These are phyloP conservation scores for Dromococcyx pavoninus DNA, from an alignment of 2,797 vertebrate genomes.

Conservation along the genomic window DNA sequence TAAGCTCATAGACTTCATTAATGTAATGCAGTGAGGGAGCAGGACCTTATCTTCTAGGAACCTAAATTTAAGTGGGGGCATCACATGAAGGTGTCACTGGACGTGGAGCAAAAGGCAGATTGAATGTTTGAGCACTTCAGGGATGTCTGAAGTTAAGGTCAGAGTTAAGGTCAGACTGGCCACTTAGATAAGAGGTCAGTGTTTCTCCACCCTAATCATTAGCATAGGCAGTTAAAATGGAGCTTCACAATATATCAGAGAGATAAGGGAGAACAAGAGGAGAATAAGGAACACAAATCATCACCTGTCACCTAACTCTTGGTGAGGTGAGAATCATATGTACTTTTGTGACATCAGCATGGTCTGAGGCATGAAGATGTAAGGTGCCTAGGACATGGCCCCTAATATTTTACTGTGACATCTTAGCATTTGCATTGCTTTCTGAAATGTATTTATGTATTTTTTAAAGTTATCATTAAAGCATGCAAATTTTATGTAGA, in stretches of 20 bases:
- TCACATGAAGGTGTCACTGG: rapidly evolving
- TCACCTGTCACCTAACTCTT: not conserved
- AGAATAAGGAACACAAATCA: not conserved
- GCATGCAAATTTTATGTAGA: not conserved
- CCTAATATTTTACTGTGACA: not conserved
- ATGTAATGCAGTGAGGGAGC: not conserved
- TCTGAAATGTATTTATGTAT: not conserved
- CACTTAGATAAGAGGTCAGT: not conserved
- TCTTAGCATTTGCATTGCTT: not conserved
- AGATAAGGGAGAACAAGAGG: not conserved
- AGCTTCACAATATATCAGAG: not conserved
- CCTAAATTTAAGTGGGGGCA: not conserved
- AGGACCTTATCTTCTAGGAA: not conserved
- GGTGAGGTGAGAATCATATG: not conserved
- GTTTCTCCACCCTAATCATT: not conserved
- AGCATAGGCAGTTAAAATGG: not conserved
- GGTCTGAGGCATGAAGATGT: not conserved
- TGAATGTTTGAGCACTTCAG: not conserved
- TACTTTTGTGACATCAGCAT: not conserved
- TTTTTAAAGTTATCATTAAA: not conserved
- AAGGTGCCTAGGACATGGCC: not conserved
- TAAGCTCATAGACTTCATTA: not conserved
- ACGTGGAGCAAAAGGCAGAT: not conserved
- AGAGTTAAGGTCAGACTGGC: not conserved
- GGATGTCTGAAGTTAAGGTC: not conserved